Evolutionary conservation across 2,888 invertebrate genomes (phyloP).

Genomic region (Limnephilus marmoratus): DNA sequence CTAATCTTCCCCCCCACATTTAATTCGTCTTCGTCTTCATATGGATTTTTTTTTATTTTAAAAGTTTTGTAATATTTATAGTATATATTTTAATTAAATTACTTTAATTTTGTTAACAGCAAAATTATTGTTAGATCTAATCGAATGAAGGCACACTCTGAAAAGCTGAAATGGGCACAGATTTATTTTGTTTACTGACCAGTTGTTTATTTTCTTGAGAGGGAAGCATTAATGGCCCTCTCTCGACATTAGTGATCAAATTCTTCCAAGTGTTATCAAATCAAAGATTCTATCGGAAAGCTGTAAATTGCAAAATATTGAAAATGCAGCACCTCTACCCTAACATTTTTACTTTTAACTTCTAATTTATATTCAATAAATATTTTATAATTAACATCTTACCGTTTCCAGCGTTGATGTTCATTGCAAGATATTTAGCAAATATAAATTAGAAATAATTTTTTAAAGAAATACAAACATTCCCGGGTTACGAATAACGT

Average conservation of each 20-base stretch:
- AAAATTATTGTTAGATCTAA: constrained; percentile 31
- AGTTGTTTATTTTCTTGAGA: background rate
- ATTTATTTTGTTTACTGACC: background rate
- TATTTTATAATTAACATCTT: background rate
- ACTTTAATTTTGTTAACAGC: constrained; percentile 5
- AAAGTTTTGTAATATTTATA: constrained; percentile 48
- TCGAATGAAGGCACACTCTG: constrained; percentile 29
- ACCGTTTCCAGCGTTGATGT: background rate
- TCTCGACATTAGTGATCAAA: background rate
- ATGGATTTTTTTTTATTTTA: constrained; percentile 45
- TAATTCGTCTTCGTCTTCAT: background rate
- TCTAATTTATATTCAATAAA: no score
- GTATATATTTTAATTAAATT: constrained; percentile 53
- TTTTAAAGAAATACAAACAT: no score
- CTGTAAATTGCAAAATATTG: background rate
- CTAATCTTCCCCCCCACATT: constrained; percentile 61
- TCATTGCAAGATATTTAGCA: background rate
- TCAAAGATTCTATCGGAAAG: background rate
- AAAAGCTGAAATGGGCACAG: background rate
- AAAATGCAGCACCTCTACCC: background rate
- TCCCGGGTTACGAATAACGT: background rate
- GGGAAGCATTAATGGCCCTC: background rate
- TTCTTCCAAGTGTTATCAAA: background rate
- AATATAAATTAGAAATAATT: background rate
- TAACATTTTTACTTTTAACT: no score